These are phyloP conservation scores for Sebastes aleutianus DNA, from an alignment of 2,797 vertebrate species.

Conservation along the genomic window DNA sequence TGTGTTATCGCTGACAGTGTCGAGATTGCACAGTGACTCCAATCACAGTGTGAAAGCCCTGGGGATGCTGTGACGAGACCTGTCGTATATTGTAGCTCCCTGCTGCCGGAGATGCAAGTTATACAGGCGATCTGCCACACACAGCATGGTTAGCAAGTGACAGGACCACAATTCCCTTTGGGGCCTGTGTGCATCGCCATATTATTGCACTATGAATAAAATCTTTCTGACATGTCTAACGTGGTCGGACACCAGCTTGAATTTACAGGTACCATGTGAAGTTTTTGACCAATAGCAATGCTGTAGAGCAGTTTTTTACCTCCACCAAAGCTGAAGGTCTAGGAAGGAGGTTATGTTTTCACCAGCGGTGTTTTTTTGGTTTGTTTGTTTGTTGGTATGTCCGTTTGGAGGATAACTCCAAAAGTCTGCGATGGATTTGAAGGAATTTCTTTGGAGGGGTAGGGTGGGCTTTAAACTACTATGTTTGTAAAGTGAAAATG, in stretches of 20 bases:
- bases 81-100: neutral
- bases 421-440: too few species aligned
- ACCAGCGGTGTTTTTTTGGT: too few species aligned
- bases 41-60: constrained; percentile 29
- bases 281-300: fast-evolving
- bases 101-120: constrained; percentile 5
- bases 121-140: neutral
- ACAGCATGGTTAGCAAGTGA: neutral
- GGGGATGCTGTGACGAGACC: constrained; percentile 17
- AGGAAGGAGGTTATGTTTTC: too few species aligned
- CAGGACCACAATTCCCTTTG: neutral
- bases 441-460: too few species aligned
- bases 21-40: constrained; percentile 12
- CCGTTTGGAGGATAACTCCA: too few species aligned
- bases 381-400: too few species aligned
- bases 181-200: neutral
- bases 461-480: too few species aligned
- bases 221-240: neutral
- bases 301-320: too few species aligned
- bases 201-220: neutral
- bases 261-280: neutral
- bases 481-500: too few species aligned
- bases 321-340: too few species aligned
- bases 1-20: constrained; percentile 12
- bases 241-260: neutral